phyloP scores from a whole-genome alignment of 1,140 invertebrate genomes.

The Venturia canescens region DNA sequence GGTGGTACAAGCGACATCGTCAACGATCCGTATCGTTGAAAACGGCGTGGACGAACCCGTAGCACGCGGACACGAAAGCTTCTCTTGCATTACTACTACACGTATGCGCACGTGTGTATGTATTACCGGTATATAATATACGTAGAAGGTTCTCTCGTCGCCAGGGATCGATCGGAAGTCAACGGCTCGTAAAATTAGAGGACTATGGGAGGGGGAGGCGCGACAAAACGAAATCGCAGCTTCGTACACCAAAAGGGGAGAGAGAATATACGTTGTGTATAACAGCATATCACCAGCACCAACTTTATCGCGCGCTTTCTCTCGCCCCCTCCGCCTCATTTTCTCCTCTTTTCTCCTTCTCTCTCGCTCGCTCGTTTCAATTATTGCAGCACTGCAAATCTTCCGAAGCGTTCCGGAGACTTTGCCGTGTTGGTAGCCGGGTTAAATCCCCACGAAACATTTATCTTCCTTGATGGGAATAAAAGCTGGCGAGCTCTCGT shows the following conservation, averaged over 20 bases:
- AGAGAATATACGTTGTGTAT: constrained; percentile 20
- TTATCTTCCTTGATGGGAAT: constrained; percentile 32
- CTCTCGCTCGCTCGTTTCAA: constrained; percentile 51
- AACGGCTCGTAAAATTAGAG: constrained; percentile 77
- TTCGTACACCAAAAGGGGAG: background rate
- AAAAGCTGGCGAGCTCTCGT: background rate
- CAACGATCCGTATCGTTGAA: constrained; percentile 65
- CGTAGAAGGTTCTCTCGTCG: constrained; percentile 22
- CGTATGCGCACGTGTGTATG: background rate
- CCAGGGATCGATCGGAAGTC: constrained; percentile 71
- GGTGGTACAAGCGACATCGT: constrained; percentile 50
- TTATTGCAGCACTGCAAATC: constrained; percentile 51
- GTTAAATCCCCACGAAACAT: constrained; percentile 28
- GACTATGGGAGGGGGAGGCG: constrained; percentile 54
- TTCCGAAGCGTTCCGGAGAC: constrained; percentile 22
- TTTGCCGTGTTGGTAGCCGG: background rate
- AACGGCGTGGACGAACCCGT: constrained; percentile 47
- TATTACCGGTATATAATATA: constrained; percentile 24
- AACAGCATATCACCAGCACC: constrained; percentile 23
- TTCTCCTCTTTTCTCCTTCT: constrained; percentile 8
- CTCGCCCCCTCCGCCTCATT: too few relatives aligned
- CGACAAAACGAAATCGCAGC: constrained; percentile 64
- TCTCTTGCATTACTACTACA: background rate
- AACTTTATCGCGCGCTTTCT: constrained; percentile 25
- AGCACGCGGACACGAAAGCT: background rate